These are phyloP conservation scores for Hafferia zeledoni DNA, from an alignment of 2,797 vertebrate genomes.

Conservation along the genomic window DNA sequence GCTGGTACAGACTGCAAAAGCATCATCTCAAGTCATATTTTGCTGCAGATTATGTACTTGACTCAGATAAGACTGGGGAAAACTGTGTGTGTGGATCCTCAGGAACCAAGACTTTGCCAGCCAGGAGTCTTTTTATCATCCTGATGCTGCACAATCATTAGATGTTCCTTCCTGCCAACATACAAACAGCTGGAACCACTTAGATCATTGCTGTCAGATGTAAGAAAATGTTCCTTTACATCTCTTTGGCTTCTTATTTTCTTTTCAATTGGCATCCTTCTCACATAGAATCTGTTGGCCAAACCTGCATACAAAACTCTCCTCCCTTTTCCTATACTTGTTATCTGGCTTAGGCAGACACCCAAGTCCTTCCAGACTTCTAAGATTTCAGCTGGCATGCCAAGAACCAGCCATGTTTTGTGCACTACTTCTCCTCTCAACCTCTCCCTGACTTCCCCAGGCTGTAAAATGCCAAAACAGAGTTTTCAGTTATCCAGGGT, in stretches of 20 bases:
- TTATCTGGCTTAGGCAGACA: conserved; percentile 42
- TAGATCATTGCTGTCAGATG: neutral
- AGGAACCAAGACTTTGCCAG: neutral
- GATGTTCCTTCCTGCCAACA: neutral
- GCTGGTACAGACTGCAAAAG: neutral
- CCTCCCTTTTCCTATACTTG: neutral
- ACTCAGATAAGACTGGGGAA: neutral
- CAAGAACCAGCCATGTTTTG: neutral
- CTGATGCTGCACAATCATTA: neutral
- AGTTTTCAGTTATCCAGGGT: neutral
- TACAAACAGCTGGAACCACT: neutral
- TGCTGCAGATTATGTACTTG: neutral
- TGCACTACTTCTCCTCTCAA: neutral
- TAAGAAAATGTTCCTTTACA: conserved; percentile 12
- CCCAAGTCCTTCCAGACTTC: conserved; percentile 3
- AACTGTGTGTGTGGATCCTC: neutral
- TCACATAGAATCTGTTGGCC: neutral
- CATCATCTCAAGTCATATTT: neutral
- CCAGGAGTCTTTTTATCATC: neutral
- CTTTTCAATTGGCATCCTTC: neutral
- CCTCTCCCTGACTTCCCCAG: neutral
- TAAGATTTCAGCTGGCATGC: neutral
- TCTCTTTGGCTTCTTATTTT: neutral
- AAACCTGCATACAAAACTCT: neutral
- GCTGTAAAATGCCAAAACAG: neutral